Evolutionary conservation across 2,113 vertebrate genomes (phyloP).

Genomic region (Pelecanus crispus): DNA sequence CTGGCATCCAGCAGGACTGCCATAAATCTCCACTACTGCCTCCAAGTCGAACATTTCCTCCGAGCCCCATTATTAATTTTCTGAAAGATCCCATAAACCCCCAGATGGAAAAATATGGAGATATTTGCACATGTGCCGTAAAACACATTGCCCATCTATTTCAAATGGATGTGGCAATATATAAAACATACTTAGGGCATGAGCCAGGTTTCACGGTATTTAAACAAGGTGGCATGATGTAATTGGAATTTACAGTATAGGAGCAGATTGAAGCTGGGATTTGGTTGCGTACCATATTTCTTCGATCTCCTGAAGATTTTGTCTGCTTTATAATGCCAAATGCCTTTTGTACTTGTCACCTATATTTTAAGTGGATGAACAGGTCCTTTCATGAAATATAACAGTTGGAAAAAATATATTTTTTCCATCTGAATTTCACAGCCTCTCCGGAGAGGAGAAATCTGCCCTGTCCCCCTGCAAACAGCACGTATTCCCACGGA

Average conservation of each 20-base stretch:
- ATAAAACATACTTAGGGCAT: slow-evolving; percentile 49
- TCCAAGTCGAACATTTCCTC: slow-evolving; percentile 58
- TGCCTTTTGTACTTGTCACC: slow-evolving; percentile 55
- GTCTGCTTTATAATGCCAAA: slow-evolving; percentile 24
- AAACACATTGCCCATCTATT: slow-evolving; percentile 49
- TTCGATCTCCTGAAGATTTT: slow-evolving; percentile 46
- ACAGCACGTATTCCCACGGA: accelerated
- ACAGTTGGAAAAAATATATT: background rate
- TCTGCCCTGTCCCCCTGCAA: background rate
- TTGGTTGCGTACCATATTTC: slow-evolving; percentile 16
- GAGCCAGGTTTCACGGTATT: slow-evolving; percentile 51
- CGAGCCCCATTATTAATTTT: slow-evolving; percentile 58
- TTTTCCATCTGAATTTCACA: background rate
- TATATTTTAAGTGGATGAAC: slow-evolving; percentile 50
- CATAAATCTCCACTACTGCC: slow-evolving; percentile 38
- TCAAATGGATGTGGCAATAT: slow-evolving; percentile 61
- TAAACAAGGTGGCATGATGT: slow-evolving; percentile 58
- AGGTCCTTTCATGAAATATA: slow-evolving; percentile 7
- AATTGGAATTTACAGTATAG: slow-evolving; percentile 61
- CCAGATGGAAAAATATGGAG: slow-evolving; percentile 55
- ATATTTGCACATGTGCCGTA: slow-evolving; percentile 53
- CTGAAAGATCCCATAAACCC: slow-evolving; percentile 57
- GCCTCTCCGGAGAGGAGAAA: background rate
- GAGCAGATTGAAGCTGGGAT: slow-evolving; percentile 26
- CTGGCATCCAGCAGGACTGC: background rate